phyloP scores from a whole-genome alignment of 2,113 vertebrate species.

The Thunnus maccoyii region DNA sequence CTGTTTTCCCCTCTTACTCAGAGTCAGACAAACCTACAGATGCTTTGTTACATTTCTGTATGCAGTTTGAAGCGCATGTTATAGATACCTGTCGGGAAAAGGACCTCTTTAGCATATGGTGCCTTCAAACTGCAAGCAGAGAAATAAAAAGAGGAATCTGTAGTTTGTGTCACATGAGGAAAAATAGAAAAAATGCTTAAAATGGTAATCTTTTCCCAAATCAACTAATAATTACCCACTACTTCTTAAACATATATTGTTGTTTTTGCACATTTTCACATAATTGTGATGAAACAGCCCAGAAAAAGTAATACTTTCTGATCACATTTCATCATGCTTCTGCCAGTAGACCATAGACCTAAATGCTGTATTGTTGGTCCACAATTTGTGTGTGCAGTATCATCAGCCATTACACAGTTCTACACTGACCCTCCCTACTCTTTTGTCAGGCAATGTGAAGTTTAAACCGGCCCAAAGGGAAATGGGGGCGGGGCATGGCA shows the following conservation, averaged over 20 bases:
- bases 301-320: neutral
- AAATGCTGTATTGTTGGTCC: neutral
- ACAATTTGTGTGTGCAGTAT: slow-evolving; percentile 1
- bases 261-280: neutral
- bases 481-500: slow-evolving; percentile 26
- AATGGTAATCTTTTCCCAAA: neutral
- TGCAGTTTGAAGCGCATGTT: neutral
- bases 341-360: neutral
- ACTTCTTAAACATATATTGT: neutral
- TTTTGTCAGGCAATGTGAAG: slow-evolving; percentile 29
- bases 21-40: slow-evolving; percentile 11
- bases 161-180: neutral
- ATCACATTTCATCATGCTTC: neutral
- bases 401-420: neutral
- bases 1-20: neutral
- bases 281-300: neutral
- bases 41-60: slow-evolving; percentile 28
- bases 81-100: slow-evolving; percentile 21
- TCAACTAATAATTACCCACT: neutral
- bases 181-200: neutral
- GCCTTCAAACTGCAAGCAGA: neutral
- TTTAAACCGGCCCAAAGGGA: slow-evolving; percentile 32
- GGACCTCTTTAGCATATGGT: slow-evolving; percentile 22
- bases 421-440: slow-evolving; percentile 6
- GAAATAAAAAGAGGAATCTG: neutral